Conservation (phyloP, 2,113 vertebrate genomes). For the Crotalus helleri region DNA sequence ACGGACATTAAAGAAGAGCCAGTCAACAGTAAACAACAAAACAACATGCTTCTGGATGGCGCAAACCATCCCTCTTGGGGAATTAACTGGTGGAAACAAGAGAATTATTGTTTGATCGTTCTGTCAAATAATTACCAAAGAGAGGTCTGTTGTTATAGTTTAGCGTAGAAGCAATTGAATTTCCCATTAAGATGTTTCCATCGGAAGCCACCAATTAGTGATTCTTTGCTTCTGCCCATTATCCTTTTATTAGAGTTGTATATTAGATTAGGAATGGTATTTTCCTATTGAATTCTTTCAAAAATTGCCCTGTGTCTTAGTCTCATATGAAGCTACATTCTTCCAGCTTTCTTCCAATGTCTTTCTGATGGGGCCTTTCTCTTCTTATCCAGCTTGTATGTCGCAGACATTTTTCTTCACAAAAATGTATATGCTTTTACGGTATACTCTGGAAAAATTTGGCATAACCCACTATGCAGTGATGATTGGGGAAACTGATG, state of each 20-base stretch:
- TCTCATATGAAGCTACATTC: not conserved
- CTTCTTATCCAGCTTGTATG: not conserved
- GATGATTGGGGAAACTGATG: not conserved
- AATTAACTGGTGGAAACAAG: conserved; percentile 29
- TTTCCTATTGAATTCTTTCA: not conserved
- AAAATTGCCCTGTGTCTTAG: not conserved
- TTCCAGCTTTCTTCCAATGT: not conserved
- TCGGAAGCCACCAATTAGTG: not conserved
- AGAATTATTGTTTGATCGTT: conserved; percentile 21
- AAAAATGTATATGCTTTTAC: not conserved
- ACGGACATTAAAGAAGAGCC: conserved; percentile 11
- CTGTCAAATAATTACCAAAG: not conserved
- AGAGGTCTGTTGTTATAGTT: not conserved
- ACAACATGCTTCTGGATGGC: not conserved
- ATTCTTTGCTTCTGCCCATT: conserved; percentile 9
- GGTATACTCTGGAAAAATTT: not conserved
- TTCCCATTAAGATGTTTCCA: conserved; percentile 14
- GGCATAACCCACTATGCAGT: not conserved
- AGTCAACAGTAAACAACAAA: conserved; percentile 24
- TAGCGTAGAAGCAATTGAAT: not conserved
- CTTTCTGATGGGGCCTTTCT: not conserved
- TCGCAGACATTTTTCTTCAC: not conserved
- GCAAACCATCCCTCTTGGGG: conserved; percentile 4
- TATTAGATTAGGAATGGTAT: not conserved
- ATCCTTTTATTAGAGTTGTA: not conserved